Percentiles rank a stretch among this genome's conserved stretches.
These are phyloP conservation scores for Catharus ustulatus DNA, from an alignment of 2,797 vertebrate species.

Conservation along the genomic window DNA sequence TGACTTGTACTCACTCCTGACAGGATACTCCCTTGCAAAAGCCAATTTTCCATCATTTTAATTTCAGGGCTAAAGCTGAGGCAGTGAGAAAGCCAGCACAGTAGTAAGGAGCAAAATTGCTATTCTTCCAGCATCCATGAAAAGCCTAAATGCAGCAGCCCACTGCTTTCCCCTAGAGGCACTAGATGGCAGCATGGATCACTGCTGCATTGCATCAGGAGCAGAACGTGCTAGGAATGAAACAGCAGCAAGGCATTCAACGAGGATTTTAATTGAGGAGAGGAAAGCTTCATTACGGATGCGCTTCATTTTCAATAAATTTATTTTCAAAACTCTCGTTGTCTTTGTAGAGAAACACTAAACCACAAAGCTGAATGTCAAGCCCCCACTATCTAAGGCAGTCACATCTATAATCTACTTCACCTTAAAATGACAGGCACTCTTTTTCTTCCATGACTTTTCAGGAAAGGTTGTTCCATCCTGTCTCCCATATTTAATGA, in stretches of 20 bases:
- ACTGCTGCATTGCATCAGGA: background rate
- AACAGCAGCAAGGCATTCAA: background rate
- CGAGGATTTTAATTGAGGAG: background rate
- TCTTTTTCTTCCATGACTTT: background rate
- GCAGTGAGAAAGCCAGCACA: background rate
- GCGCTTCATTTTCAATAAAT: background rate
- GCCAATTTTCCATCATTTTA: background rate
- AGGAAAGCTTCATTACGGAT: background rate
- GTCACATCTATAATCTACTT: background rate
- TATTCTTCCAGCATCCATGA: background rate
- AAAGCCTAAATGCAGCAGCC: background rate
- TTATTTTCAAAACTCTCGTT: background rate
- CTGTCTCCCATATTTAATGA: background rate
- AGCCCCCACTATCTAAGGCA: background rate
- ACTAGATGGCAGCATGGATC: background rate
- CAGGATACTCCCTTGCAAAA: background rate
- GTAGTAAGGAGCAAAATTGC: background rate
- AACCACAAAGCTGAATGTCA: background rate
- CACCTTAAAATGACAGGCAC: background rate
- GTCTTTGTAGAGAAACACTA: background rate
- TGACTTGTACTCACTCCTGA: background rate
- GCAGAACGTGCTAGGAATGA: fast-evolving
- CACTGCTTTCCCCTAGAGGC: background rate
- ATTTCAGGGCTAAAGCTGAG: background rate
- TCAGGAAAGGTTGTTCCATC: background rate